Conservation (phyloP, 2,797 vertebrate species). For the Hydrolagus colliei region DNA sequence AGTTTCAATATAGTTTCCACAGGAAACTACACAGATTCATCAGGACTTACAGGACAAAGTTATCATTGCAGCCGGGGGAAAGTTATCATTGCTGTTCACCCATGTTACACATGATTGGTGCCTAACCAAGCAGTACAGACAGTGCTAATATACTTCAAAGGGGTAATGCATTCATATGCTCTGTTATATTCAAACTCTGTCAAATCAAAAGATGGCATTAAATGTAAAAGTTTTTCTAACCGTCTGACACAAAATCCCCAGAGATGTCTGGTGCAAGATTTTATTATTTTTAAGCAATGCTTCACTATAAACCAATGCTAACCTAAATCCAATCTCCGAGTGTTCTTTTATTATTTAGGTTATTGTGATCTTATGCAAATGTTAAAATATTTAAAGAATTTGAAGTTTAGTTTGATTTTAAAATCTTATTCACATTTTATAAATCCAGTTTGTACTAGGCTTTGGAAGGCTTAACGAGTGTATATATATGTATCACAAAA, state of each 20-base stretch:
- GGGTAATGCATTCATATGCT: not conserved
- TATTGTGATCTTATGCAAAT: conserved; percentile 38
- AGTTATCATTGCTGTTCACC: not conserved
- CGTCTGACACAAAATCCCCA: not conserved
- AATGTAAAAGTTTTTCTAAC: not conserved
- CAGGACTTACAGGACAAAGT: not conserved
- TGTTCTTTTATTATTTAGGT: conserved; percentile 38
- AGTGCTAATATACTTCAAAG: not conserved
- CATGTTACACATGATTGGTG: not conserved
- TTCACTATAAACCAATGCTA: conserved; percentile 28
- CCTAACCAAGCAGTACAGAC: not conserved
- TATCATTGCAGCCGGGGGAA: not conserved
- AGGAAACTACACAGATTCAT: not conserved
- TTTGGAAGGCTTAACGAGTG: too few relatives aligned
- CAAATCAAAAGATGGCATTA: not conserved
- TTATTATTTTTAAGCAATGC: conserved; percentile 35
- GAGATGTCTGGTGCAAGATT: not conserved
- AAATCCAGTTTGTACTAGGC: too few relatives aligned
- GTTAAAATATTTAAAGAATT: too few relatives aligned
- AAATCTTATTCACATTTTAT: too few relatives aligned
- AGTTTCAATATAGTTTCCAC: not conserved
- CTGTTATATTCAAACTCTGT: not conserved
- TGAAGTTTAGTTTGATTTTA: too few relatives aligned
- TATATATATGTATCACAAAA: too few relatives aligned
- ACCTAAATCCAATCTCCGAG: conserved; percentile 33